A percentile compares a stretch with the other conserved stretches of the same genome.
These are phyloP conservation scores for Tenthredo distinguenda DNA, from an alignment of 2,888 invertebrate genomes.

Conservation along the genomic window DNA sequence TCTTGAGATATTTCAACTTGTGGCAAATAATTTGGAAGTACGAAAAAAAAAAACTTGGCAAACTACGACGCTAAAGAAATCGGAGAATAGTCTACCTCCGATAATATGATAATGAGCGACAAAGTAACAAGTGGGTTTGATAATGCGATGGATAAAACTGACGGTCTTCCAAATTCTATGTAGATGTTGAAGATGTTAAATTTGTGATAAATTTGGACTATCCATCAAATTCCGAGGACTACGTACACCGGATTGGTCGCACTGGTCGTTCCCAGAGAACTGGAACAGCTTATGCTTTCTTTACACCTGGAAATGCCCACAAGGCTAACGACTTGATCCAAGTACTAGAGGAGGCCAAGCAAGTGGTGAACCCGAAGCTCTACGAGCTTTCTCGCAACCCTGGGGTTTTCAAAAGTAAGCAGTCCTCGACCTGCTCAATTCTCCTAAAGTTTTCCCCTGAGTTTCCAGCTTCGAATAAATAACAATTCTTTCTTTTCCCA, in stretches of 20 bases:
- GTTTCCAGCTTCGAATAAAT: not conserved
- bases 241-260: constrained; percentile 97
- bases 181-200: constrained; percentile 99
- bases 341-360: constrained; percentile 96
- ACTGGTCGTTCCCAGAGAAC: constrained; percentile 96
- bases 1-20: not conserved
- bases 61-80: not conserved
- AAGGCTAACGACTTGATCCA: constrained; percentile 95
- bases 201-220: constrained; percentile 99
- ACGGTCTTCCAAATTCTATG: constrained; percentile 59
- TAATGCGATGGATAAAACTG: constrained; percentile 53
- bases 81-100: too few species aligned
- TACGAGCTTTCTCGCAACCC: constrained; percentile 84
- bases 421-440: not conserved
- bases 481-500: not conserved
- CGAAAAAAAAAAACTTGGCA: not conserved
- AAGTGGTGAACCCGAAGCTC: constrained; percentile 94
- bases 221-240: constrained; percentile 98
- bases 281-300: constrained; percentile 97
- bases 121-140: constrained; percentile 71
- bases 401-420: constrained; percentile 72
- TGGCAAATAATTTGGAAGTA: not conserved
- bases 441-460: not conserved
- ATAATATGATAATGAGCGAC: constrained; percentile 66
- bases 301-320: constrained; percentile 93